A percentile compares a stretch with the other conserved stretches of the same genome.
Conservation (phyloP, 2,888 invertebrate genomes). For the Troides aeacus region DNA sequence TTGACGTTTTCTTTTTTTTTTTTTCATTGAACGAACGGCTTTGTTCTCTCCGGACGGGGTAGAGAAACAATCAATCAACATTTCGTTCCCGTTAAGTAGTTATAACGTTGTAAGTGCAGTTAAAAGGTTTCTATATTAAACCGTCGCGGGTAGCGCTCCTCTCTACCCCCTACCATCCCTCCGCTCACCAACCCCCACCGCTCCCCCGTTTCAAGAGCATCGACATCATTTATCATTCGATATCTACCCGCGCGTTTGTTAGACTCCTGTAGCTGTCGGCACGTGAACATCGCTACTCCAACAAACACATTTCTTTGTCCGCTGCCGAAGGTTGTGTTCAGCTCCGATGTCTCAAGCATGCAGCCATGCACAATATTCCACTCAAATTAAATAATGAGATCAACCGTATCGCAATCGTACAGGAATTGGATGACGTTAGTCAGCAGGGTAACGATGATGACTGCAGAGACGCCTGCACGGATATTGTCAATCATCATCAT, state of each 20-base stretch:
- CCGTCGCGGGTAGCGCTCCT: constrained; percentile 5
- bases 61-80: constrained; percentile 21
- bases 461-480: too few species aligned
- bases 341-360: too few species aligned
- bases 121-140: constrained; percentile 29
- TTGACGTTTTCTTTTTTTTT: neutral
- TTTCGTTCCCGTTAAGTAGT: constrained; percentile 17
- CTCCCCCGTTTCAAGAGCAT: too few species aligned
- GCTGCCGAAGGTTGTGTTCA: neutral
- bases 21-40: neutral
- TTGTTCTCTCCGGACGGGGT: constrained; percentile 8
- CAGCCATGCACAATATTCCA: too few species aligned
- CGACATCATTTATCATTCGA: constrained; percentile 23
- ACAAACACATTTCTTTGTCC: constrained; percentile 17
- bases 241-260: constrained; percentile 22
- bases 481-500: too few species aligned
- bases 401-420: too few species aligned
- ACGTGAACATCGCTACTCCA: constrained; percentile 10
- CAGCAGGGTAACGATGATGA: too few species aligned
- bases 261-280: constrained; percentile 27
- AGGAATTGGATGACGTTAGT: too few species aligned
- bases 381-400: too few species aligned
- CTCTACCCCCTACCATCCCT: neutral
- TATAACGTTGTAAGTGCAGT: constrained; percentile 24
- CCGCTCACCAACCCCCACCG: neutral